Evolutionary conservation across 2,797 vertebrate species (phyloP).

Genomic region (Bradypus variegatus): DNA sequence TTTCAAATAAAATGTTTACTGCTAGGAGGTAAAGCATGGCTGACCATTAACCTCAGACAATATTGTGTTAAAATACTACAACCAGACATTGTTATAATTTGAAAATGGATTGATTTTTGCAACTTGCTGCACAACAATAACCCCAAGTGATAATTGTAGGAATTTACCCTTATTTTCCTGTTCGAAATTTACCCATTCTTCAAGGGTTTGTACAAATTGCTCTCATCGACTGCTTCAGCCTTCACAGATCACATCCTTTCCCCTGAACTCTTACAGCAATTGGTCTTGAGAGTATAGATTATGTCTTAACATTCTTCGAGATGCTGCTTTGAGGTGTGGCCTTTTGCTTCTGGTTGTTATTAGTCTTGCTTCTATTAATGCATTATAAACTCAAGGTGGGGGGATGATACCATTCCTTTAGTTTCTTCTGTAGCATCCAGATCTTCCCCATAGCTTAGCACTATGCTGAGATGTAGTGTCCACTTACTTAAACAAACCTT

Average conservation of each 20-base stretch:
- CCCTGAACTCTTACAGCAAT: neutral
- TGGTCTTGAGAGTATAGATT: neutral
- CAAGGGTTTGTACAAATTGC: neutral
- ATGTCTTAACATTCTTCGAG: neutral
- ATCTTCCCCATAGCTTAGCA: neutral
- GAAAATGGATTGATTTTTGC: slow-evolving; percentile 47
- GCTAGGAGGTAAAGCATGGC: slow-evolving; percentile 63
- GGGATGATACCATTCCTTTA: accelerated
- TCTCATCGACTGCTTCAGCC: neutral
- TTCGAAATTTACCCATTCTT: neutral
- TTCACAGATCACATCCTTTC: neutral
- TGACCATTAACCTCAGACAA: slow-evolving; percentile 32
- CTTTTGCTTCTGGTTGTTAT: neutral
- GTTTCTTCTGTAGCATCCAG: neutral
- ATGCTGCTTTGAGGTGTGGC: neutral
- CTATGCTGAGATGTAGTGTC: too few species aligned
- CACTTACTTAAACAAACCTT: neutral
- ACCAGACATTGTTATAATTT: neutral
- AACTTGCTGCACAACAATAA: slow-evolving; percentile 10
- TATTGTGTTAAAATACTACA: neutral
- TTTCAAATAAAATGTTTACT: slow-evolving; percentile 59
- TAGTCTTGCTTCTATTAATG: neutral
- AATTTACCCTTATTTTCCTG: neutral
- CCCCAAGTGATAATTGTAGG: neutral
- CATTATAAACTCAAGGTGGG: neutral